Base-by-base conservation (phyloP, 1,140 invertebrate species). In the Tyrophagus putrescentiae region DNA sequence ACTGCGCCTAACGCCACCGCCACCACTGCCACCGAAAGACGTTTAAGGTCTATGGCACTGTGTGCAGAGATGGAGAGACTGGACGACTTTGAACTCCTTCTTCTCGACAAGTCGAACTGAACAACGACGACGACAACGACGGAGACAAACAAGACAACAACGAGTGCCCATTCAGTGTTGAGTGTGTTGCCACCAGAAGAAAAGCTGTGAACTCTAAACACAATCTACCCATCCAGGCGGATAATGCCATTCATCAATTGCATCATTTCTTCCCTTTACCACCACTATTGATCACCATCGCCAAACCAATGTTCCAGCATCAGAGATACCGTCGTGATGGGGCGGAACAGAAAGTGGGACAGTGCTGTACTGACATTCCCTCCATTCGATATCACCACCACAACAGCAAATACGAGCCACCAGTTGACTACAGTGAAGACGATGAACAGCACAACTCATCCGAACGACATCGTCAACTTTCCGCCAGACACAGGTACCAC, bases 11-110 rank as follows among this genome's bases (percentile, higher is more conserved):
- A 13, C 36, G 13, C 36, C 21, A 39, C 13, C 36, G 21, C 36
- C 13, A 39, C 36, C 13, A 13, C 21, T 39, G 21, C 36, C 13
- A 13, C 13, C 36, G 36, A 48, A n/a, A n/a, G 45, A 48, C 45
- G 31, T 25, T 48, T 48, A 48, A 48, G 45, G 45, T 48, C 45
- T 48, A 25, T 29, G 45, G 18, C 18, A 18, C 7, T 48, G 31
- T 48, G 7, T 13, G 13, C 36, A 39, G 36, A 39, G 13, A 39
- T 39, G 21, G 36, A 39, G 36, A 21, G 13, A 39, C 36, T 13
- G 36, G 45, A 18, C 45, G 45, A 48, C 45, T 48, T 48, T 48
- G 45, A 48, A 48, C 45, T 62, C 28, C 48, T 27, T 50, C 42
- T 56, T 13, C 4, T n/a, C 23, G 50, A 27, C 60, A 52, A 31